phyloP scores from a whole-genome alignment of 2,113 vertebrate genomes.

The Poecile atricapillus region DNA sequence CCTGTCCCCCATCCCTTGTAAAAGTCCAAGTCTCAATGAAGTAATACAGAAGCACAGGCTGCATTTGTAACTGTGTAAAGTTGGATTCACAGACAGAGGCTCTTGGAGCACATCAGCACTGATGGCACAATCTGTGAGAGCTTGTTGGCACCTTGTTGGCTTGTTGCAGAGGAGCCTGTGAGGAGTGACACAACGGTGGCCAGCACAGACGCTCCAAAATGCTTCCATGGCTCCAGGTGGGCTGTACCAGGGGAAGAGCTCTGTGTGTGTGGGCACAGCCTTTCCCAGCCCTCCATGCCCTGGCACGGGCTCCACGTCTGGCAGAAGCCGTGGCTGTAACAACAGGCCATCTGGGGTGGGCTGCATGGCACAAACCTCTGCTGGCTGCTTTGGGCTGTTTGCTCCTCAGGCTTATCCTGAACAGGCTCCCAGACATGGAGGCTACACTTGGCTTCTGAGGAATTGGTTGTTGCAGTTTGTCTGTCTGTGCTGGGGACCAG shows the following conservation, averaged over 20 bases:
- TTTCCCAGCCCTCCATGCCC: neutral
- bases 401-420: neutral
- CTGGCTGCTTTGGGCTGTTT: neutral
- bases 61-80: neutral
- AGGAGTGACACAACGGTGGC: rapidly evolving
- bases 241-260: neutral
- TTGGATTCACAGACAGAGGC: neutral
- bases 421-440: neutral
- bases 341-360: rapidly evolving
- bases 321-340: neutral
- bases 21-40: neutral
- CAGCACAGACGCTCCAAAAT: neutral
- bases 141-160: neutral
- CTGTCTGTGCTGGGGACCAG: rapidly evolving
- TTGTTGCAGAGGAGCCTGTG: neutral
- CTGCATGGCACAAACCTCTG: neutral
- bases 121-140: neutral
- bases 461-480: neutral
- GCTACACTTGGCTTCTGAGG: neutral
- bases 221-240: neutral
- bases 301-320: rapidly evolving
- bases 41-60: neutral
- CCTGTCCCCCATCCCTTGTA: neutral
- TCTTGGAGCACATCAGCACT: neutral
- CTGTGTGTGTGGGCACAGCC: neutral